Evolutionary conservation across 2,888 invertebrate species (phyloP), one percentile per base, ranked within the genome.

Genomic region (Mactromeris polynyma): DNA sequence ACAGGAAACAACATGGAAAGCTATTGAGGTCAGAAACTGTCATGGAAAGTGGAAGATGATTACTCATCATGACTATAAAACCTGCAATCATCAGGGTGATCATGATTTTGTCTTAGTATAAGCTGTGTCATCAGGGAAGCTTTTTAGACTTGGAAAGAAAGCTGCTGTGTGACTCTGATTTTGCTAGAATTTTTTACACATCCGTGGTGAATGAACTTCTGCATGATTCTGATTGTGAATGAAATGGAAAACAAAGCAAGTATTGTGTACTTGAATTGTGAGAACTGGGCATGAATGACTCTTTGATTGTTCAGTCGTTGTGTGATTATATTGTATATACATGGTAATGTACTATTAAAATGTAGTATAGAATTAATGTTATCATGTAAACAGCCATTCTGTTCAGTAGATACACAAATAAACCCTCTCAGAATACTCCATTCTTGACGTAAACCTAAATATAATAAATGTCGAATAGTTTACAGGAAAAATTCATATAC

Each of bases 11-110:
- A 97, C 98, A 87, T 99, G 98, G 98, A 98, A 98, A 94, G 98
- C 98, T 54, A 97, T 98, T 51, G 98, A 98, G 80, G 98, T 98
- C n/a, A 98, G 98, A 0, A 98, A 98, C 95, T 99, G 99, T 97
- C 98, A 98, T 95, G 99, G 98, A 64, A 98, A 98, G 96, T 99
- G 98, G 98, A 97, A 98, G 80, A 97, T 98, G 93, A 93, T 95
- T 80, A 96, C 96, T 46, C 89, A 94, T 14, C 94, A 95, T 81
- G 93, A 96, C 40, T 94, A 96, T 7, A 96, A 96, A 89, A 95
- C 95, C n/a, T 97, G 97, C 93, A 93, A 95, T 69, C 92, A 93
- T 38, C 94, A 94, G 9, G 94, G 94, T 11, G 94, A 94, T 80
- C 91, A 92, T 87, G 90, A 90, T 51, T 92, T 92, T 87, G 92